Conservation (phyloP, 2,888 invertebrate genomes). For the Yponomeuta malinellus region DNA sequence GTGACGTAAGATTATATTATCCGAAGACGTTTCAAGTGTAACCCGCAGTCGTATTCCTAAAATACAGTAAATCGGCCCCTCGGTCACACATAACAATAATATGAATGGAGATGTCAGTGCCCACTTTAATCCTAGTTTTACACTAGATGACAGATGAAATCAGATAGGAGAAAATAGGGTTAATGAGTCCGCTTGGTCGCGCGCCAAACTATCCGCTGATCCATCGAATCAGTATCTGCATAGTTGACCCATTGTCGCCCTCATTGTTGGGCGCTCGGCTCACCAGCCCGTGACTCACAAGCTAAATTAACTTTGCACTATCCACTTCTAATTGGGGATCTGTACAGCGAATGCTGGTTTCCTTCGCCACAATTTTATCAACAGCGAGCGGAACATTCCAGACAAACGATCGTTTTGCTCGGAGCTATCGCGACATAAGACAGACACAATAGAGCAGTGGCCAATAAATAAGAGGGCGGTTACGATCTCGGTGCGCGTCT, state of each 20-base stretch:
- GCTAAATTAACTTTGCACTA: constrained; percentile 28
- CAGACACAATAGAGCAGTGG: constrained; percentile 3
- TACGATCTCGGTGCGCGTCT: constrained; percentile 24
- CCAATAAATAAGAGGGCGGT: constrained; percentile 7
- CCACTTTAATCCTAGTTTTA: background rate
- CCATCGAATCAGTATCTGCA: constrained; percentile 31
- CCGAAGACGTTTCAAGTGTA: no score
- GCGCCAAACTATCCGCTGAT: constrained; percentile 32
- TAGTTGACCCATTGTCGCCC: constrained; percentile 42
- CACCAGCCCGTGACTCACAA: constrained; percentile 44
- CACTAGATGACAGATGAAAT: constrained; percentile 6
- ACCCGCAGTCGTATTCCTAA: background rate
- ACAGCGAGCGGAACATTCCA: background rate
- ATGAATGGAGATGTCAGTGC: background rate
- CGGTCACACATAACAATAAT: background rate
- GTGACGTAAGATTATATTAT: no score
- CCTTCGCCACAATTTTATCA: background rate
- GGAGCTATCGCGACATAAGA: background rate
- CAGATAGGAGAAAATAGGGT: constrained; percentile 13
- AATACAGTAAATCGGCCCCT: background rate
- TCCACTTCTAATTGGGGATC: background rate
- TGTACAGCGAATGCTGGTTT: background rate
- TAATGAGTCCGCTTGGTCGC: constrained; percentile 31
- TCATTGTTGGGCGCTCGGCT: constrained; percentile 45
- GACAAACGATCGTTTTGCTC: background rate